phyloP scores from a whole-genome alignment of 2,888 invertebrate species.

The Ryuthela nishihirai region DNA sequence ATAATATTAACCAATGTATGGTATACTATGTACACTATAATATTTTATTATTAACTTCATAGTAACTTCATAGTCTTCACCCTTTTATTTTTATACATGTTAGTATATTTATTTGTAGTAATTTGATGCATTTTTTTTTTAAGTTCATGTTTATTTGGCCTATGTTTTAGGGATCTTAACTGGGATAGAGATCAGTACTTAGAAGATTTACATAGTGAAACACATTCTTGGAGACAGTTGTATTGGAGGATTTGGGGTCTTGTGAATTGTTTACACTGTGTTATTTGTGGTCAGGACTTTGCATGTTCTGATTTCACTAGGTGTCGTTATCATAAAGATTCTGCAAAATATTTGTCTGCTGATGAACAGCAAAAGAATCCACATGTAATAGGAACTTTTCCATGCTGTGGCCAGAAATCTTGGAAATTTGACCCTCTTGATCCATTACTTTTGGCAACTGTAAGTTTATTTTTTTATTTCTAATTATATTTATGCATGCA shows the following conservation, averaged over 20 bases:
- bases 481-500: background rate
- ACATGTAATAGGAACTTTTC: conserved; percentile 57
- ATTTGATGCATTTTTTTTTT: background rate
- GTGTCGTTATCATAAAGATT: conserved; percentile 52
- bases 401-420: conserved; percentile 83
- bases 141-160: background rate
- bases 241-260: conserved; percentile 94
- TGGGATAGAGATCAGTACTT: conserved; percentile 80
- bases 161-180: conserved; percentile 59
- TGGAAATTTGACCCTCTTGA: conserved; percentile 69
- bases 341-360: conserved; percentile 43
- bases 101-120: background rate
- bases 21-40: too few relatives aligned
- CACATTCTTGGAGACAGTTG: conserved; percentile 83
- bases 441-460: conserved; percentile 25
- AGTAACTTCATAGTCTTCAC: too few relatives aligned
- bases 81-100: too few relatives aligned
- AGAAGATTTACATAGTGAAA: conserved; percentile 66
- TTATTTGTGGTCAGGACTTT: conserved; percentile 59
- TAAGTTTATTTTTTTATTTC: conserved; percentile 7
- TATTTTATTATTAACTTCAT: too few relatives aligned
- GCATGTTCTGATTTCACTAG: conserved; percentile 56
- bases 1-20: too few relatives aligned
- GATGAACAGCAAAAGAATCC: conserved; percentile 18
- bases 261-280: conserved; percentile 79